Evolutionary conservation across 2,797 vertebrate species (phyloP).

Genomic region (Salmo trutta): DNA sequence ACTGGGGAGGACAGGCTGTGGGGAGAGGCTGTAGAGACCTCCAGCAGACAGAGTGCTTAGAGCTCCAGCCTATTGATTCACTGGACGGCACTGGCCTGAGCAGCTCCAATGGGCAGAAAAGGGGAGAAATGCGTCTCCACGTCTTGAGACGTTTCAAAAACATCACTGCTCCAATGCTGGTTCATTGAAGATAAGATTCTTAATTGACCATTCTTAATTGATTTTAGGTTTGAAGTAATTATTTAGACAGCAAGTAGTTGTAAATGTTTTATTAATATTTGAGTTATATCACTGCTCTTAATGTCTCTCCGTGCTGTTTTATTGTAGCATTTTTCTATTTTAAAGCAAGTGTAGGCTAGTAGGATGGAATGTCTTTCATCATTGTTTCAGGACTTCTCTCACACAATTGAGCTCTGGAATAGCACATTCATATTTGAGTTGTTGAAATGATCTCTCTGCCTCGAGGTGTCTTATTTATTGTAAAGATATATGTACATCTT

Average conservation of each 20-base stretch:
- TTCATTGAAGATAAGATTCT: no score
- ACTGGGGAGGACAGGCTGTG: neutral
- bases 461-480: neutral
- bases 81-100: neutral
- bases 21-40: slow-evolving; percentile 2
- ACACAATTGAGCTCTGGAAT: neutral
- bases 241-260: neutral
- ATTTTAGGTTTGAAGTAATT: slow-evolving; percentile 5
- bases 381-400: neutral
- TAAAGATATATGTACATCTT: neutral
- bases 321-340: neutral
- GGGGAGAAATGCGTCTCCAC: slow-evolving; percentile 56
- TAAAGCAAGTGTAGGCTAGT: neutral
- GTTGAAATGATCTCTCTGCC: neutral
- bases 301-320: slow-evolving; percentile 28
- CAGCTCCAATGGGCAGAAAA: slow-evolving; percentile 18
- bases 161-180: slow-evolving; percentile 39
- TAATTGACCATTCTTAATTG: slow-evolving; percentile 2
- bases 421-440: neutral
- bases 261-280: slow-evolving; percentile 21
- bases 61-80: slow-evolving; percentile 35
- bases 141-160: slow-evolving; percentile 49
- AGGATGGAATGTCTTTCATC: slow-evolving; percentile 12
- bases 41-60: slow-evolving; percentile 11
- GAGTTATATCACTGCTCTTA: neutral